Base-by-base conservation (phyloP, 1,140 invertebrate species). In the Radopholus similis region DNA sequence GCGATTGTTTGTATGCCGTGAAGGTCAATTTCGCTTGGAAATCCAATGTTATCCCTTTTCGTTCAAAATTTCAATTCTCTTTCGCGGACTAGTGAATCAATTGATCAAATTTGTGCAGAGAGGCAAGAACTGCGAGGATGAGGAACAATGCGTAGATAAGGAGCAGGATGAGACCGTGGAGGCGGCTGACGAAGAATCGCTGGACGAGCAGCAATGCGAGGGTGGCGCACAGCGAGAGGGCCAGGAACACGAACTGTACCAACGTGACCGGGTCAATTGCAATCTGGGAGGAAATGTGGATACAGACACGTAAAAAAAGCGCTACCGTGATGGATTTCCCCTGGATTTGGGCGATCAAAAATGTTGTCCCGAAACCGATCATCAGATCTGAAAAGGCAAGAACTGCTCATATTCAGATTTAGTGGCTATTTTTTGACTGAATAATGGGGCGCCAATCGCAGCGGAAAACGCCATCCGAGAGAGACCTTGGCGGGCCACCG, bases 391-490 rank as follows among this genome's bases (percentile, higher is more conserved):
- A 47, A 65, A 37, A 9, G n/a, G n/a, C 28, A 11, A 35, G 9
- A 2, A 15, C 49, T 3, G 32, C 37, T 8, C 30, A 32, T 1
- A 65, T 8, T 11, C 37, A 30, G 26, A n/a, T 9, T 13, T n/a
- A 56, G 13, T 6, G 42, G 21, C 34, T 26, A 56, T 6, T 58
- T 5, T 8, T 3, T 28, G 28, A 79, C 78, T 89, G 75, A 90
- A 88, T 66, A 89, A 83, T 9, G 88, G 89, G 38, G 88, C 89
- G 32, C 88, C 89, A 76, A 88, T 88, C 66, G 88, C 89, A 2
- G 89, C 89, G 2, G 88, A 86, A 69, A 88, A 88, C 2, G 87
- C 89, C 87, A 89, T 89, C 64, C 87, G 83, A 0, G 88, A 86
- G 79, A 85, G 88, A 4, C 88, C 88, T 75, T 86, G 86, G 60